These are phyloP conservation scores for Drosophila meridiana DNA, from an alignment of 2,888 invertebrate species.

Conservation along the genomic window DNA sequence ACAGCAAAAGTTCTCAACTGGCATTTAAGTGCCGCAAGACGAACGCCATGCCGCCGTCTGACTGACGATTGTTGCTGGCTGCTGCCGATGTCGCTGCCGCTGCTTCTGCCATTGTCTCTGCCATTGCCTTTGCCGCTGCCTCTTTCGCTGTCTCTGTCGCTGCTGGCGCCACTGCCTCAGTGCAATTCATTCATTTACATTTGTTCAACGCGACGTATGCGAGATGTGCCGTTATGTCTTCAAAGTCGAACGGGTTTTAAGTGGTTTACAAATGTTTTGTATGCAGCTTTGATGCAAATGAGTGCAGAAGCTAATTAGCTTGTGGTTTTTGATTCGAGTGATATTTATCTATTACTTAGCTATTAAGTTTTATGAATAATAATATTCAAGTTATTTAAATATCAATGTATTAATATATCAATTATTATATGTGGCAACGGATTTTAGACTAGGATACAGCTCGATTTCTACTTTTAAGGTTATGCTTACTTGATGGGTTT, in stretches of 20 bases:
- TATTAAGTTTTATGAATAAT: neutral
- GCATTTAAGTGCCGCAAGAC: constrained; percentile 59
- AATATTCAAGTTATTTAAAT: neutral
- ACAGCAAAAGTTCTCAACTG: constrained; percentile 44
- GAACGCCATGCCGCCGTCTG: constrained; percentile 37
- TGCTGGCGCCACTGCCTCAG: neutral
- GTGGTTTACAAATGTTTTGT: constrained; percentile 41
- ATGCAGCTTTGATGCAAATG: constrained; percentile 9
- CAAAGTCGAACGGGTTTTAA: neutral
- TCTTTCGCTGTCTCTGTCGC: neutral
- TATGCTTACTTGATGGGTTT: too few species aligned
- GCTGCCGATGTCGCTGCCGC: neutral
- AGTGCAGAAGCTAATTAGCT: constrained; percentile 26
- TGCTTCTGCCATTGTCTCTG: neutral
- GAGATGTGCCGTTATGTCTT: constrained; percentile 52
- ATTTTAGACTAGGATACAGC: too few species aligned
- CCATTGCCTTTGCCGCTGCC: neutral
- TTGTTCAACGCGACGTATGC: constrained; percentile 60
- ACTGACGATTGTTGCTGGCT: neutral
- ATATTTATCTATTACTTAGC: neutral
- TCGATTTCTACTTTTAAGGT: too few species aligned
- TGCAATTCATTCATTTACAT: constrained; percentile 50
- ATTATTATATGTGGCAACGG: too few species aligned
- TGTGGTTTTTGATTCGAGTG: too few species aligned
- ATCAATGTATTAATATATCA: neutral